These are phyloP conservation scores for Zygaena filipendulae DNA, from an alignment of 2,888 invertebrate genomes.

Conservation along the genomic window DNA sequence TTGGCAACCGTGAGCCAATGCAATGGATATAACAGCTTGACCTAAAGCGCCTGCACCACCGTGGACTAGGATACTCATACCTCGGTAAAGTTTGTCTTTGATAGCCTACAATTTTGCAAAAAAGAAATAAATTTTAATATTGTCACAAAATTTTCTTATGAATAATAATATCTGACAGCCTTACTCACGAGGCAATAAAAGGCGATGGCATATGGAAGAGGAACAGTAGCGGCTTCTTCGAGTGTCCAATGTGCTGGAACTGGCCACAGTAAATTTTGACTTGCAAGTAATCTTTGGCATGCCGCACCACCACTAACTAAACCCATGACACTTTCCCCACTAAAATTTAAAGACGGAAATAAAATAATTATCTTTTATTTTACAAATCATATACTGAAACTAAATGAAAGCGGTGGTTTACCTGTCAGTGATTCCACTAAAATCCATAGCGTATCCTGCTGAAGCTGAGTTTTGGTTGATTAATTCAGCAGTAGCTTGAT, in stretches of 20 bases:
- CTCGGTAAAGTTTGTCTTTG: conserved; percentile 15
- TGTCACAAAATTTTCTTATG: not conserved
- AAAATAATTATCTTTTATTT: not conserved
- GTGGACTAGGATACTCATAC: conserved; percentile 10
- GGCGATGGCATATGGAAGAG: conserved; percentile 75
- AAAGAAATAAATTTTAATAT: too few species aligned
- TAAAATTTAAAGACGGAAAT: conserved; percentile 15
- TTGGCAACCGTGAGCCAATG: conserved; percentile 18
- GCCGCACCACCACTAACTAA: conserved; percentile 58
- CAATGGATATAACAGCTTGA: conserved; percentile 21
- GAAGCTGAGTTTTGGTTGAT: too few species aligned
- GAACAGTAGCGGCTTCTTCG: conserved; percentile 79
- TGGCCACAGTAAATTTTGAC: conserved; percentile 68
- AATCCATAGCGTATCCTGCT: conserved; percentile 29
- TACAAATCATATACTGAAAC: too few species aligned
- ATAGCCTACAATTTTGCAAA: conserved; percentile 21
- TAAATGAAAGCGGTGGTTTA: too few species aligned
- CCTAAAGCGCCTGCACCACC: conserved; percentile 15
- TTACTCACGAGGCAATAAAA: conserved; percentile 34
- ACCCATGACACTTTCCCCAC: conserved; percentile 73
- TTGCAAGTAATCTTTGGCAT: conserved; percentile 58
- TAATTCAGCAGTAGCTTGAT: too few species aligned
- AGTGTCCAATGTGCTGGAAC: conserved; percentile 75
- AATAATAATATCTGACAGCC: not conserved
- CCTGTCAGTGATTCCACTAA: conserved; percentile 35